Evolutionary conservation across 2,113 vertebrate genomes (phyloP).

Genomic region (Chaetorhynchus papuensis): DNA sequence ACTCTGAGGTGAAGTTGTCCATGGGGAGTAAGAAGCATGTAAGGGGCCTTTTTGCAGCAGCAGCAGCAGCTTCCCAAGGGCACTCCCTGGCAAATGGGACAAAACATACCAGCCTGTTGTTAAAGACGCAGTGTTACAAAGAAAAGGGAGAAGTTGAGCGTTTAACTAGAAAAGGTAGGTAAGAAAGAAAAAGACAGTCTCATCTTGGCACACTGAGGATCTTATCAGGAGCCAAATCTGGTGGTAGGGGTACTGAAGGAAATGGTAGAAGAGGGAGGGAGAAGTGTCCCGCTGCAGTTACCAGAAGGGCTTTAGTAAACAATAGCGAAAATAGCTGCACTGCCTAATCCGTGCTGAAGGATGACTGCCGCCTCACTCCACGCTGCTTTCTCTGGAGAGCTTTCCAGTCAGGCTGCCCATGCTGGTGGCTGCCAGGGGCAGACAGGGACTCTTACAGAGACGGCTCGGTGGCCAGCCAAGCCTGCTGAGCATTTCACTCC

Average conservation of each 20-base stretch:
- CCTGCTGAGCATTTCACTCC: conserved; percentile 33
- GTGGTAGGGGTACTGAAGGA: background rate
- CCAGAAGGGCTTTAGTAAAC: background rate
- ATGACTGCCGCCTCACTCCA: background rate
- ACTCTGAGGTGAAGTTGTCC: background rate
- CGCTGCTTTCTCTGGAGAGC: background rate
- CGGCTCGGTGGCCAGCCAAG: background rate
- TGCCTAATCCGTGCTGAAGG: background rate
- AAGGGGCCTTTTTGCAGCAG: background rate
- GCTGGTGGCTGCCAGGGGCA: background rate
- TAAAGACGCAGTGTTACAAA: background rate
- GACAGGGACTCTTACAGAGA: conserved; percentile 59
- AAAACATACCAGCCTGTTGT: background rate
- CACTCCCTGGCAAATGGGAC: background rate
- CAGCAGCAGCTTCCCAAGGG: background rate
- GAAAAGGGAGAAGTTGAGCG: background rate
- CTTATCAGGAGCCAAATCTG: background rate
- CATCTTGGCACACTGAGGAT: background rate
- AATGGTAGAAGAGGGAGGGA: background rate
- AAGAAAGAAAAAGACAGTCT: background rate
- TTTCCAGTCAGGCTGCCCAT: background rate
- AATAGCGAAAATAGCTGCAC: background rate
- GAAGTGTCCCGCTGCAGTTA: rapidly evolving
- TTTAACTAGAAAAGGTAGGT: background rate
- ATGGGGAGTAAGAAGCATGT: background rate